A percentile compares a stretch with the other conserved stretches of the same genome.
Evolutionary conservation across 2,888 invertebrate genomes (phyloP).

Genomic region (Hofmannophila pseudospretella): DNA sequence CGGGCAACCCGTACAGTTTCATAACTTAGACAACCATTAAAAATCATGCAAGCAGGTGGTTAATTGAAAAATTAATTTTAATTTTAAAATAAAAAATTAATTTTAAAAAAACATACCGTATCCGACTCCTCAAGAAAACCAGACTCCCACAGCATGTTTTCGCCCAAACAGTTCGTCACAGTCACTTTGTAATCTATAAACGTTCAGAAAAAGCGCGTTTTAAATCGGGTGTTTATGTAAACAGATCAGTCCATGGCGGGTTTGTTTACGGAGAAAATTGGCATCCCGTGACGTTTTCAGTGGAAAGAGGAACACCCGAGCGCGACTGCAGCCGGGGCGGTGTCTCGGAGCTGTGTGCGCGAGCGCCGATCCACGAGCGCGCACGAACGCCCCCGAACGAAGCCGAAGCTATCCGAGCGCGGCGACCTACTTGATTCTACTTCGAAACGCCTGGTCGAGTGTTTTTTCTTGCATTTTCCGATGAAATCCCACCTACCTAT

Average conservation of each 20-base stretch:
- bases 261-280: conserved; percentile 37
- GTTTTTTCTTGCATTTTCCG: conserved; percentile 72
- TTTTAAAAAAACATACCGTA: conserved; percentile 51
- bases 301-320: conserved; percentile 34
- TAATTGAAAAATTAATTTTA: conserved; percentile 7
- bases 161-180: conserved; percentile 52
- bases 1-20: conserved; percentile 50
- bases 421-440: conserved; percentile 69
- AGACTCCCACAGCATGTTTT: conserved; percentile 70
- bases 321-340: conserved; percentile 56
- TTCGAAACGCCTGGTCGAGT: conserved; percentile 61
- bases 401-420: conserved; percentile 54
- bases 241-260: conserved; percentile 47
- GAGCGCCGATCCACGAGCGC: conserved; percentile 43
- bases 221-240: conserved; percentile 18
- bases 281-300: conserved; percentile 58
- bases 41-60: conserved; percentile 33
- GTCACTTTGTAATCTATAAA: conserved; percentile 36
- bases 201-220: conserved; percentile 11
- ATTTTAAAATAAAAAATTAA: conserved; percentile 13
- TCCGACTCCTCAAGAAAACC: conserved; percentile 65
- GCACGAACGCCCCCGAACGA: conserved; percentile 48
- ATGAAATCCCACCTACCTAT: conserved; percentile 53
- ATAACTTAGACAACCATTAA: no score
- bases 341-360: conserved; percentile 60